phyloP scores from a whole-genome alignment of 2,113 vertebrate genomes.

The Alexandromys fortis region DNA sequence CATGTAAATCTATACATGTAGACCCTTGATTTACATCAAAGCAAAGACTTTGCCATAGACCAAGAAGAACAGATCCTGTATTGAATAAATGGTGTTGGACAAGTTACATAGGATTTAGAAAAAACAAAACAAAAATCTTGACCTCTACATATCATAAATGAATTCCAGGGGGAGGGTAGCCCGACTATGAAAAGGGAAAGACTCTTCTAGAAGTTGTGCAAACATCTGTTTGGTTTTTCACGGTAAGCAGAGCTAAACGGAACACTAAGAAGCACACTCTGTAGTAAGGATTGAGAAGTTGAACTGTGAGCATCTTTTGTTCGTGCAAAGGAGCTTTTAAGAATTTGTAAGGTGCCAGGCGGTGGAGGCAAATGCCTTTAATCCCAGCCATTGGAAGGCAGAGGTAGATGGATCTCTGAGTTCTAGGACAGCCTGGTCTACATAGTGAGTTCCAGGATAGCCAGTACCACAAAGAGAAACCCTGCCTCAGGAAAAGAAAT shows the following conservation, averaged over 20 bases:
- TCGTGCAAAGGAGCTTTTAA: neutral
- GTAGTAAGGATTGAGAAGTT: neutral
- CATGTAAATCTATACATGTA: neutral
- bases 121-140: neutral
- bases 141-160: neutral
- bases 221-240: neutral
- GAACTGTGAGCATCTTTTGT: neutral
- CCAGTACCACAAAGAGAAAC: neutral
- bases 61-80: neutral
- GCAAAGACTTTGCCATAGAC: neutral
- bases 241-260: neutral
- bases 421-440: neutral
- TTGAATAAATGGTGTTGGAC: neutral
- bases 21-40: neutral
- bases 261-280: neutral
- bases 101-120: neutral
- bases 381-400: neutral
- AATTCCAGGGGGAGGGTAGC: neutral
- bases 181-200: neutral
- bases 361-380: neutral
- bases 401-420: neutral
- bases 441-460: neutral
- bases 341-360: neutral
- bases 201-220: neutral
- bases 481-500: neutral